These are phyloP conservation scores for Drosophila kurseongensis DNA, from an alignment of 1,140 invertebrate species.

Conservation along the genomic window DNA sequence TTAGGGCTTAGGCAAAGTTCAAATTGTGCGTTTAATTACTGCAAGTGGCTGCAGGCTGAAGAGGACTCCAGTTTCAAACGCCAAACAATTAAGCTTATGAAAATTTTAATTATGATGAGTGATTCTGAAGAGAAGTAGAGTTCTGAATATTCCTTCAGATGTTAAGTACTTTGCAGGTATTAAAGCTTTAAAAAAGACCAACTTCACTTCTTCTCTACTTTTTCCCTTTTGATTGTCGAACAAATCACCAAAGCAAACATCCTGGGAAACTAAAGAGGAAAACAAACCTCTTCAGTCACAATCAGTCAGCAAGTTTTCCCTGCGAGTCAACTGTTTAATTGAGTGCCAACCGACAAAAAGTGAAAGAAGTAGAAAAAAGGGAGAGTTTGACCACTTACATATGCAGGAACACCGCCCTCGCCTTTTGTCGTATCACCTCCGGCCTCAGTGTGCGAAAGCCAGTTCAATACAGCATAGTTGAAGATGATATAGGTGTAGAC, in stretches of 20 bases:
- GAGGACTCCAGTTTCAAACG: constrained; percentile 8
- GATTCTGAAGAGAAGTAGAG: neutral
- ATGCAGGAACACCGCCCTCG: constrained; percentile 94
- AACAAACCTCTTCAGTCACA: constrained; percentile 4
- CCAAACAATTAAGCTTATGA: constrained; percentile 18
- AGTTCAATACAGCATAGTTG: constrained; percentile 95
- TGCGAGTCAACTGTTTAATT: constrained; percentile 62
- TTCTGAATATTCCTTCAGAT: neutral
- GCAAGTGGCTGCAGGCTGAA: constrained; percentile 37
- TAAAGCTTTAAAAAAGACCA: no score
- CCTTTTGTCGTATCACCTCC: constrained; percentile 94
- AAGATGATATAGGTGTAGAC: constrained; percentile 97
- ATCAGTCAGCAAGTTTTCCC: constrained; percentile 26
- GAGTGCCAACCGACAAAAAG: constrained; percentile 35
- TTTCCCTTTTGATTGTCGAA: constrained; percentile 16
- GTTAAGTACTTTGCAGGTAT: neutral
- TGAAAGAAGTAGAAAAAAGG: constrained; percentile 7
- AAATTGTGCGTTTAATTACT: constrained; percentile 49
- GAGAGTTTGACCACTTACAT: constrained; percentile 87
- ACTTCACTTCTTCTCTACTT: constrained; percentile 1
- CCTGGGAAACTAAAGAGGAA: neutral
- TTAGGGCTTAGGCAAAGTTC: constrained; percentile 46
- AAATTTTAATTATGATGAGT: constrained; percentile 13
- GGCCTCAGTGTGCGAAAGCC: constrained; percentile 96
- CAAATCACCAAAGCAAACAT: constrained; percentile 29